Conservation (phyloP, 2,888 invertebrate genomes). For the Drosophila kanekoi region DNA sequence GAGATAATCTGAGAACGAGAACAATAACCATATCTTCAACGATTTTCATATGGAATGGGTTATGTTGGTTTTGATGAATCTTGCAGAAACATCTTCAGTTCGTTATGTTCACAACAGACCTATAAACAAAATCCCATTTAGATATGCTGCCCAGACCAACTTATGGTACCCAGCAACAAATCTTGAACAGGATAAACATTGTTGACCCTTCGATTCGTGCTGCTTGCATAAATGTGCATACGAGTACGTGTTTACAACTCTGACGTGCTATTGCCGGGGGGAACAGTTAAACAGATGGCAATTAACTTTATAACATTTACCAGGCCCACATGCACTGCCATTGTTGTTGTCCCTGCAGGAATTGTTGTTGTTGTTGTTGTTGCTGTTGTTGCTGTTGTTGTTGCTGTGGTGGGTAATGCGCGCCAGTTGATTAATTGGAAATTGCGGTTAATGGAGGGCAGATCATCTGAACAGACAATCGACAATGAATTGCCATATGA, state of each 20-base stretch:
- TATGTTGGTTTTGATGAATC: too few species aligned
- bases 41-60: too few species aligned
- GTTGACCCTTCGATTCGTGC: conserved; percentile 29
- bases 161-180: conserved; percentile 39
- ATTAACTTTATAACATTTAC: conserved; percentile 80
- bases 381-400: conserved; percentile 9
- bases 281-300: conserved; percentile 66
- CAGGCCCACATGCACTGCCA: conserved; percentile 57
- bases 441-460: conserved; percentile 72
- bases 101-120: not conserved
- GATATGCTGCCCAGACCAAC: conserved; percentile 1
- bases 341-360: conserved; percentile 29
- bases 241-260: conserved; percentile 13
- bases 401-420: conserved; percentile 54
- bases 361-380: conserved; percentile 30
- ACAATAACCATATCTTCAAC: too few species aligned
- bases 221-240: conserved; percentile 7
- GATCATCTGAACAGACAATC: conserved; percentile 42
- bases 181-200: conserved; percentile 27
- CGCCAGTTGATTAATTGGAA: conserved; percentile 77
- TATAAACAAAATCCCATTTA: conserved; percentile 16
- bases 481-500: conserved; percentile 40
- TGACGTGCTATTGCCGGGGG: conserved; percentile 13
- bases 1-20: too few species aligned
- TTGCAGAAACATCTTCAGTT: not conserved